Evolutionary conservation across 2,797 vertebrate genomes (phyloP), one percentile per base, ranked within the genome.

Genomic region (Bradypodion pumilum): DNA sequence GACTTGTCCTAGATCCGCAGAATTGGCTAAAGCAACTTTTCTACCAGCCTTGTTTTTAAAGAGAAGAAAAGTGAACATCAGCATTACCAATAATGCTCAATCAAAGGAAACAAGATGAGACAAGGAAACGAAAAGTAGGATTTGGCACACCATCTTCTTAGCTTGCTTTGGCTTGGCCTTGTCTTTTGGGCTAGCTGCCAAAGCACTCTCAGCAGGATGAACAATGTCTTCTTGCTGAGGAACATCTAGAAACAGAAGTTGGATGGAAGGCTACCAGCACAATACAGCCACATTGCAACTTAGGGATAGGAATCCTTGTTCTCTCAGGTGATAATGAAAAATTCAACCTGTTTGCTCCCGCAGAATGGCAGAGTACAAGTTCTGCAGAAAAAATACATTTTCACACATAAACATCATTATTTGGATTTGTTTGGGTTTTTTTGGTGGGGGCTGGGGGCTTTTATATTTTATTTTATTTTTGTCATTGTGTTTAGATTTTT

Each of bases 51-150:
- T 29, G 12, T 62, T 81, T 76, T 19, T 12, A n/a, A 46, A 25
- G 63, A 56, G 85, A 29, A 49, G 27, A 82, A 88, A 86, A 59
- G 68, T 4, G 8, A n/a, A 8, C 0, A 25, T 86, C 49, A 66
- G 29, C 66, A 69, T 19, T 27, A 69, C 19, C 32, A 40, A 35
- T 35, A 80, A 46, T 37, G 5, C 63, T 52, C 78, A 52, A 37
- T 80, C 65, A 56, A 37, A 37, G 23, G 35, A 35, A 40, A 56
- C 25, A 37, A 35, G 27, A 12, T 32, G 56, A 4, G 35, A 25
- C 19, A 49, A 66, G 63, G 49, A 40, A 78, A 56, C 5, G 5
- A 29, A 16, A 44, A 9, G 63, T 32, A 2, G 40, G 15, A n/a
- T 44, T 62, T 63, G 37, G n/a, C 8, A 62, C 23, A n/a, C n/a